Evolutionary conservation across 2,888 invertebrate species (phyloP).

Genomic region (Tenthredo notha): DNA sequence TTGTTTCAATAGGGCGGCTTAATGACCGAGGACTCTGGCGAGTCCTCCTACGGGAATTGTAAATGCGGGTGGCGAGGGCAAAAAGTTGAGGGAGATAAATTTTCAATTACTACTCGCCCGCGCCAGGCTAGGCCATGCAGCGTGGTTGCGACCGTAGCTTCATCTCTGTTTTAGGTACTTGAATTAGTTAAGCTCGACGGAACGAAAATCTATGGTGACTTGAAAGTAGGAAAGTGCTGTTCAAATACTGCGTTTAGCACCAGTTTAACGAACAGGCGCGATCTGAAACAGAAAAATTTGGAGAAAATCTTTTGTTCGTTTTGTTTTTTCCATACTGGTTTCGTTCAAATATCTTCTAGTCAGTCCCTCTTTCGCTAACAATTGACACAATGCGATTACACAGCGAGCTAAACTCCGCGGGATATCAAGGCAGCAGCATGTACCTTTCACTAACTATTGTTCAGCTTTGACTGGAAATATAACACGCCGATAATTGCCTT

Average conservation of each 20-base stretch:
- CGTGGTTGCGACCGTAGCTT: not conserved
- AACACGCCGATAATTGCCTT: constrained; percentile 73
- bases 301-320: not conserved
- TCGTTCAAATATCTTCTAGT: not conserved
- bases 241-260: not conserved
- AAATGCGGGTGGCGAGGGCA: constrained; percentile 52
- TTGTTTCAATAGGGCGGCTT: constrained; percentile 66
- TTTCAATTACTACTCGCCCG: constrained; percentile 48
- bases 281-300: not conserved
- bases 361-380: constrained; percentile 19
- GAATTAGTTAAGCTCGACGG: constrained; percentile 12
- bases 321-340: not conserved
- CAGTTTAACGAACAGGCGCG: too few relatives aligned
- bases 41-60: constrained; percentile 51
- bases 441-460: constrained; percentile 73
- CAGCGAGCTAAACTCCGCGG: constrained; percentile 56
- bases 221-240: not conserved
- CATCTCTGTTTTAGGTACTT: constrained; percentile 15
- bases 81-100: constrained; percentile 52
- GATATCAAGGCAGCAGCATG: constrained; percentile 70
- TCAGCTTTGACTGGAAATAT: constrained; percentile 69
- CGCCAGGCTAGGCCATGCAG: not conserved
- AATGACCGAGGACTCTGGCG: constrained; percentile 60
- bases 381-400: constrained; percentile 17
- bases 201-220: not conserved